Evolutionary conservation across 2,888 invertebrate genomes (phyloP), one percentile per base, ranked within the genome.

Genomic region (Phoronis australis): DNA sequence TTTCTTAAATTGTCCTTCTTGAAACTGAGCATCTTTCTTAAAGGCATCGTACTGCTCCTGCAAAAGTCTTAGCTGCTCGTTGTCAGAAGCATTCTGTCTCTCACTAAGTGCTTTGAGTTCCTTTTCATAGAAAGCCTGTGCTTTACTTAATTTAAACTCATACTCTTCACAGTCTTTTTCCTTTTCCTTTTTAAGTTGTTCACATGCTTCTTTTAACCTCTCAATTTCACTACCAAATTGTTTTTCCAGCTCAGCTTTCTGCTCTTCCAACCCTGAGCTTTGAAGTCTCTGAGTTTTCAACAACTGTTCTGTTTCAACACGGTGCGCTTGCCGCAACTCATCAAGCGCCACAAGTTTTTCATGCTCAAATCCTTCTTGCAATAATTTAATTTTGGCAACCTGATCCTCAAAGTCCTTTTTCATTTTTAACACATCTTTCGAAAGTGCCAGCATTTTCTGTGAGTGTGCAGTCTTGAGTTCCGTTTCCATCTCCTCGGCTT

Each of bases 81-180:
- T 64, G 24, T 59, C 47, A 25, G 57, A 56, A 2, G 61, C 31
- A 47, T 56, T 61, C 37, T 67, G 65, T 18, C 57, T 55, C 38
- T 63, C 52, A 47, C 52, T 61, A 23, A 70, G 51, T 6, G 63
- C 71, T 45, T 69, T 66, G 12, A 76, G 56, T 52, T 76, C 75
- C 44, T 74, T 70, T 56, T 74, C 71, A 59, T 70, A 71, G 50
- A 73, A 71, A 20, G 69, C 61, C 51, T 70, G 65, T 23, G 72
- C 69, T 61, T 75, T 71, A 24, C 55, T 58, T 12, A 75, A 55
- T 52, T 74, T 76, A 20, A 51, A 55, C 44, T 69, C 69, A 61
- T 65, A 69, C 25, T 76, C 75, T 38, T 71, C 70, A 23, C 59
- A 53, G 27, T 64, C 45, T 58, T 61, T 59, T 37, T 45, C 31